Conservation (phyloP, 2,888 invertebrate species). For the Heliconius cydno region DNA sequence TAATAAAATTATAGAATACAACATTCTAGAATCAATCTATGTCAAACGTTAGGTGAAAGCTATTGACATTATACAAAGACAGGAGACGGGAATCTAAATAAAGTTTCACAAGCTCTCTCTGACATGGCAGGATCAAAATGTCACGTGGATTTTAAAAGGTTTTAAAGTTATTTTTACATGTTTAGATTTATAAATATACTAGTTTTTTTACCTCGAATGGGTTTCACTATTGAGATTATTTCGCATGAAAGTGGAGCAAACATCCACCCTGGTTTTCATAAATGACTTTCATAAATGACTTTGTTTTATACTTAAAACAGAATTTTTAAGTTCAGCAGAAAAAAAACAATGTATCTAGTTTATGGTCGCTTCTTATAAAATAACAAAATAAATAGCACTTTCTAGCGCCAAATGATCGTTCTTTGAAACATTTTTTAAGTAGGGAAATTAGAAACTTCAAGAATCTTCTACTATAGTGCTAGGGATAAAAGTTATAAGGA, state of each 20-base stretch:
- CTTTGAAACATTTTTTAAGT: background rate
- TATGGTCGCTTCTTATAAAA: background rate
- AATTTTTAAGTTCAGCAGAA: background rate
- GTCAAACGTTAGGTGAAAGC: background rate
- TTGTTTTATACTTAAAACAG: background rate
- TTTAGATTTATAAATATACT: background rate
- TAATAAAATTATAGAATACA: background rate
- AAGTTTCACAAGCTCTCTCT: slow-evolving; percentile 5
- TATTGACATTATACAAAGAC: slow-evolving; percentile 17
- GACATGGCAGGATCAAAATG: background rate
- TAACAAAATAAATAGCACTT: background rate
- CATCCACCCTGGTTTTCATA: no score
- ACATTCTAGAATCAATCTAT: slow-evolving; percentile 2
- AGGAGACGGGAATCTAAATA: slow-evolving; percentile 9
- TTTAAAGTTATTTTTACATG: background rate
- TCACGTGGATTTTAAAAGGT: background rate
- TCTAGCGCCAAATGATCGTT: background rate
- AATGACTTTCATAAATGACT: background rate
- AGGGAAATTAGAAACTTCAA: background rate
- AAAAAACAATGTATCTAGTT: background rate
- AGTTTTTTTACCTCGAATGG: background rate
- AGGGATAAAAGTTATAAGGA: no score
- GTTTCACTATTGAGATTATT: background rate
- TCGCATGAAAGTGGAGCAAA: no score
- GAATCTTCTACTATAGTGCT: background rate